Evolutionary conservation across 1,140 invertebrate genomes (phyloP).

Genomic region (Lucilia sericata): DNA sequence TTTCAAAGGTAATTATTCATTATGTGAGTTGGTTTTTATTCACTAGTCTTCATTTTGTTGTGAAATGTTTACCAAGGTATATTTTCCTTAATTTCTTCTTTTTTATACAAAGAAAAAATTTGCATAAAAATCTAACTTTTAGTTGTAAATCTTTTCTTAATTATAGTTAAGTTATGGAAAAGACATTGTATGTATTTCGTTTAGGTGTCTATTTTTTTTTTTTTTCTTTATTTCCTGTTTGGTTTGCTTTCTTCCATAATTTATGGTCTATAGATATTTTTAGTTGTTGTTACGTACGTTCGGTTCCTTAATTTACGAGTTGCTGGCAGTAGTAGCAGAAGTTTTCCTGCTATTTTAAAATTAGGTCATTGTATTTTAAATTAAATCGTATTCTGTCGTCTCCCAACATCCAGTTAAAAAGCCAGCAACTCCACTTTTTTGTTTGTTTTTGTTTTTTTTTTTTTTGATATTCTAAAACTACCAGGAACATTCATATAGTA

Average conservation of each 20-base stretch:
- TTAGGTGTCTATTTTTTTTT: neutral
- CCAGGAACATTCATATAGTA: neutral
- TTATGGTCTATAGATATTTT: neutral
- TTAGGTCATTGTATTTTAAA: slow-evolving; percentile 27
- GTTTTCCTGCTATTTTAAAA: neutral
- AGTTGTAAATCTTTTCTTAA: neutral
- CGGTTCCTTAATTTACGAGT: neutral
- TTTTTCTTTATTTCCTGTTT: slow-evolving; percentile 12
- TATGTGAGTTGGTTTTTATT: neutral
- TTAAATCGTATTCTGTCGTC: neutral
- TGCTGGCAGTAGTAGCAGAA: neutral
- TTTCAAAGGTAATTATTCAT: neutral
- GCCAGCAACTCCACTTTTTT: neutral
- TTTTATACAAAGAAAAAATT: neutral
- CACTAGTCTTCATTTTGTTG: neutral
- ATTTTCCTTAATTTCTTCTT: slow-evolving; percentile 1
- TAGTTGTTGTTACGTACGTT: neutral
- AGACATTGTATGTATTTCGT: too few species aligned
- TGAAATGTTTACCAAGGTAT: slow-evolving; percentile 7
- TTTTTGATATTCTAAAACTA: neutral
- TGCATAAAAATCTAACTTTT: neutral
- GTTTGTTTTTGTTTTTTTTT: too few species aligned
- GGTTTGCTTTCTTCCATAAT: neutral
- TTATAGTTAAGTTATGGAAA: neutral
- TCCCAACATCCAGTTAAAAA: neutral